Percentiles rank a stretch among this genome's conserved stretches.
Evolutionary conservation across 2,113 vertebrate species (phyloP).

Genomic region (Onychorhynchus coronatus): DNA sequence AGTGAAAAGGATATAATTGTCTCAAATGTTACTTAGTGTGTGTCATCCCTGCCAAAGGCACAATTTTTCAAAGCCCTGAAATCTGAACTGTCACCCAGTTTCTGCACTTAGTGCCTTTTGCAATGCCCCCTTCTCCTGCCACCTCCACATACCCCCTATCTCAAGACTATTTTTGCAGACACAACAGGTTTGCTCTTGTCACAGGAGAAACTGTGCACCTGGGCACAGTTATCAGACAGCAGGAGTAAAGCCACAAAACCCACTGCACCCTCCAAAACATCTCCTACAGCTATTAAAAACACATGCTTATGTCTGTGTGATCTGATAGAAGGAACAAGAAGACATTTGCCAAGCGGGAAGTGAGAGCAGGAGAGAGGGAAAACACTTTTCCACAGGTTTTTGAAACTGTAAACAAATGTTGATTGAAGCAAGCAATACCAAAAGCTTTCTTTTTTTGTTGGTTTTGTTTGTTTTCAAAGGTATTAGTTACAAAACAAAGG

Average conservation of each 20-base stretch:
- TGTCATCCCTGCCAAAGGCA: background rate
- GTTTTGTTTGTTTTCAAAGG: too few species aligned
- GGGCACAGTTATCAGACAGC: background rate
- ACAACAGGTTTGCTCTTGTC: fast-evolving
- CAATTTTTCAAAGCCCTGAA: background rate
- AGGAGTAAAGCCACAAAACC: background rate
- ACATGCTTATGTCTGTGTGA: background rate
- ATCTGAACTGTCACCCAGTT: background rate
- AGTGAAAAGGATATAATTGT: background rate
- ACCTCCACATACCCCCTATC: background rate
- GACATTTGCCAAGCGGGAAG: background rate
- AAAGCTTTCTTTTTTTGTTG: background rate
- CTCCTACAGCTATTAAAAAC: background rate
- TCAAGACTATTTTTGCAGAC: background rate
- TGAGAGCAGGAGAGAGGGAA: background rate
- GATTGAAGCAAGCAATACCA: background rate
- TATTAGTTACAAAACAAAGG: background rate
- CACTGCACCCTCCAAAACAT: background rate
- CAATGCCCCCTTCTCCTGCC: background rate
- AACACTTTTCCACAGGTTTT: background rate
- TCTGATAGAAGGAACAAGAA: background rate
- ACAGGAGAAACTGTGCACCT: background rate
- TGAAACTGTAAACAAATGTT: background rate
- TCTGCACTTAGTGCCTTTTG: background rate
- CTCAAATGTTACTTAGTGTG: background rate